Base-by-base conservation (phyloP, 2,888 invertebrate species). In the Drosophila trichaetosa region DNA sequence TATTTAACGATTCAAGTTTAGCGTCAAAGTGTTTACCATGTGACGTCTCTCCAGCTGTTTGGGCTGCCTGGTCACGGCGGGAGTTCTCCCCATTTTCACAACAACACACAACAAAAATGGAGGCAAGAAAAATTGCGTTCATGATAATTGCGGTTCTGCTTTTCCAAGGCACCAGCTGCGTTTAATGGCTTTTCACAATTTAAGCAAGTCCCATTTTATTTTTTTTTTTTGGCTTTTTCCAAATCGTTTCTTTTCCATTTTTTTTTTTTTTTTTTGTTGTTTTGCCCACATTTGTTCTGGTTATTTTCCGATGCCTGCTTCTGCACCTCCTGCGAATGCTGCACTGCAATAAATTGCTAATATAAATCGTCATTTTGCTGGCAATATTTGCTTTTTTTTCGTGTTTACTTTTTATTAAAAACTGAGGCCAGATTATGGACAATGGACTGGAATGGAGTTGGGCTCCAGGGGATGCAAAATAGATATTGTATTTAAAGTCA, bases 141-240 rank as follows among this genome's bases (percentile, higher is more conserved):
- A 89, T 87, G 88, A 85, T 85, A 85, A 85, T 85, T 85, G 85
- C 89, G 85, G 85, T 85, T 76, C 81, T 71, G 84, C 49, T 63
- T 53, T 57, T 48, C n/a, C 29, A 53, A 53, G 73, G 69, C 82
- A 82, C 87, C 89, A 85, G 85, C 85, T 85, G 85, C 82, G 85
- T 87, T 85, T 85, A 85, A 85, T 85, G 87, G 89, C 78, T 89
- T 89, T 89, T 76, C 85, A 82, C 89, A 89, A 85, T 85, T 87
- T 89, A 80, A 85, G 87, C 88, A 80, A 85, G 85, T 87, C 73
- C 89, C 74, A 79, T 83, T 81, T 83, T 66, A 72, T 70, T 78
- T 75, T 77, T 53, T 73, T 78, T 68, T 76, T 81, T 73, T 79
- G 76, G 62, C 49, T 53, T 73, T 73, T 73, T 76, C 69, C 75